phyloP scores from a whole-genome alignment of 1,140 invertebrate genomes.

The Acromyrmex echinatior region DNA sequence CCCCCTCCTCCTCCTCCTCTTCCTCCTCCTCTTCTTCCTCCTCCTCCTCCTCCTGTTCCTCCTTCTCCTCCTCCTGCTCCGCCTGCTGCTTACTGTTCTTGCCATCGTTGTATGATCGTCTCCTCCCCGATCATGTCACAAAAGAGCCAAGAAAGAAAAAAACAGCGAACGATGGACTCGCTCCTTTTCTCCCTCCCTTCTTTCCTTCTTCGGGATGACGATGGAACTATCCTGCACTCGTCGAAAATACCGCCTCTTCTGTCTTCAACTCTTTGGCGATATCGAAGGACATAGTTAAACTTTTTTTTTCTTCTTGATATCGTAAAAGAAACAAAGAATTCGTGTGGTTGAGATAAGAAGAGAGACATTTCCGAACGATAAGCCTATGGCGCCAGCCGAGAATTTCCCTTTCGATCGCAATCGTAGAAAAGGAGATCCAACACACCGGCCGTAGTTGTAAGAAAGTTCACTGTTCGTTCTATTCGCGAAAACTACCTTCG shows the following conservation, averaged over 20 bases:
- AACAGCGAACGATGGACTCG: not conserved
- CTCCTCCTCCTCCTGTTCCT: conserved; percentile 23
- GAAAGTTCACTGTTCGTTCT: conserved; percentile 13
- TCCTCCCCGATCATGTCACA: conserved; percentile 33
- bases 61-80: conserved; percentile 21
- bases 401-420: not conserved
- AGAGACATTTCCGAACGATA: not conserved
- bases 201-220: not conserved
- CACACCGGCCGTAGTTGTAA: not conserved
- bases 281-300: not conserved
- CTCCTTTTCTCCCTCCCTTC: not conserved
- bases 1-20: conserved; percentile 58
- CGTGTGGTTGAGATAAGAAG: not conserved
- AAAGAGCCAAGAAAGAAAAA: conserved; percentile 29
- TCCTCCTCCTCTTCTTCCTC: not conserved
- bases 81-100: conserved; percentile 21
- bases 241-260: not conserved
- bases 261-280: not conserved
- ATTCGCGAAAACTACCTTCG: not conserved
- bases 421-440: not conserved
- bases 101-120: not conserved
- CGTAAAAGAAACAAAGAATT: not conserved
- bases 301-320: not conserved
- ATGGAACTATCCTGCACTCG: not conserved
- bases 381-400: not conserved